Evolutionary conservation across 2,113 vertebrate genomes (phyloP), one percentile per base, ranked within the genome.

Genomic region (Tautogolabrus adspersus): DNA sequence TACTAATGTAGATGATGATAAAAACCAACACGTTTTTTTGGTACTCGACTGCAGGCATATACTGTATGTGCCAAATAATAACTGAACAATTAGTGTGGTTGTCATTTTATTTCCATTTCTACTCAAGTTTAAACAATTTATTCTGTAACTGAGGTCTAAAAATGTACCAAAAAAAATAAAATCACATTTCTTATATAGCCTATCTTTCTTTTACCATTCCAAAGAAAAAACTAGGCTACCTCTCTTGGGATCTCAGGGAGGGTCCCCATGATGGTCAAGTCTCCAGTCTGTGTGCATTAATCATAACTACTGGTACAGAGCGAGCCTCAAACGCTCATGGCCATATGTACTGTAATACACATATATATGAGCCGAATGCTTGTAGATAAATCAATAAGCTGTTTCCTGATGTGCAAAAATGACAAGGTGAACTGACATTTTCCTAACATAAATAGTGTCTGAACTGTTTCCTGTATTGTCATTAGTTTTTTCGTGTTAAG

Each of bases 141-240:
- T 42, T 34, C 3, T 8, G 34, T 54, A 30, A 61, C 18, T 19
- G 15, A 54, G 37, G 6, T n/a, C 15, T 57, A 7, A 58, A 70
- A 58, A 67, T 10, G 38, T 49, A 15, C 5, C 26, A 26, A 26
- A 26, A 26, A 26, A 19, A 46, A 1, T 52, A 15, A 71, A 44
- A 26, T 26, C 26, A 40, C 38, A 22, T 23, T 58, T 57, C 21
- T 49, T 3, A 6, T 30, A 19, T 60, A n/a, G n/a, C n/a, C n/a
- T n/a, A 6, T 34, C 30, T 13, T n/a, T 38, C 58, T 72, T 47
- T 51, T 34, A 34, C 58, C 56, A 58, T 76, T 12, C 52, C 74
- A 40, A 67, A 72, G 73, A 77, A 89, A 78, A 26, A 93, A 92
- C 77, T 94, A 82, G 93, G 92, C 77, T 86, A 86, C 56, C 49